These are phyloP conservation scores for Oncorhynchus clarkii DNA, from an alignment of 2,113 vertebrate species.

Conservation along the genomic window DNA sequence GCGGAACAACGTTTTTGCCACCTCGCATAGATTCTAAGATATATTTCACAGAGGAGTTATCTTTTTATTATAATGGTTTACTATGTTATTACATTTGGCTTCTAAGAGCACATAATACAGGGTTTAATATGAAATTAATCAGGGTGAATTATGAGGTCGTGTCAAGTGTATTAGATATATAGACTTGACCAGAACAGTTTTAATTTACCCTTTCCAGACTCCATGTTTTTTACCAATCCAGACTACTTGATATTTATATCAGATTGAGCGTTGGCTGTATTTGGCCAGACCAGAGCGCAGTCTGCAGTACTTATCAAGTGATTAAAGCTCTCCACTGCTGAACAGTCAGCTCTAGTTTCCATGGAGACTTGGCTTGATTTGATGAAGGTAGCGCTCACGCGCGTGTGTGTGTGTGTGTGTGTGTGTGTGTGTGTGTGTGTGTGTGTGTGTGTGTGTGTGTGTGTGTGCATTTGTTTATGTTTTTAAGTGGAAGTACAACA, in stretches of 20 bases:
- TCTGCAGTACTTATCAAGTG: conserved; percentile 14
- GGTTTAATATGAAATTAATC: background rate
- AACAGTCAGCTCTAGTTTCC: conserved; percentile 28
- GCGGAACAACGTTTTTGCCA: background rate
- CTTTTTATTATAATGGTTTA: too few species aligned
- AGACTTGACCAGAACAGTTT: background rate
- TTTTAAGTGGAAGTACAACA: background rate
- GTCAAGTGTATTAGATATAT: background rate
- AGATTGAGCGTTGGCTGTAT: background rate
- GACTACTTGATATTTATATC: background rate
- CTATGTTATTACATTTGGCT: too few species aligned
- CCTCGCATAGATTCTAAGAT: too few species aligned
- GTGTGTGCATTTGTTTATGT: background rate
- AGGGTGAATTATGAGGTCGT: background rate
- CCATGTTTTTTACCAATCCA: background rate
- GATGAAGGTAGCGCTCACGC: conserved; percentile 6
- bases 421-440: background rate
- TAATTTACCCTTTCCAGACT: background rate
- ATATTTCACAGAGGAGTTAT: too few species aligned
- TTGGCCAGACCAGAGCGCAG: background rate
- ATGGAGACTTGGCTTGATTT: conserved; percentile 25
- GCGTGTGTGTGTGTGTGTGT: conserved; percentile 11
- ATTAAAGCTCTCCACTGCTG: conserved; percentile 16
- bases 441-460: background rate
- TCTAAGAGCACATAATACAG: background rate